Evolutionary conservation across 2,888 invertebrate species (phyloP), one percentile per base, ranked within the genome.

Genomic region (Nemapogon koenigi): DNA sequence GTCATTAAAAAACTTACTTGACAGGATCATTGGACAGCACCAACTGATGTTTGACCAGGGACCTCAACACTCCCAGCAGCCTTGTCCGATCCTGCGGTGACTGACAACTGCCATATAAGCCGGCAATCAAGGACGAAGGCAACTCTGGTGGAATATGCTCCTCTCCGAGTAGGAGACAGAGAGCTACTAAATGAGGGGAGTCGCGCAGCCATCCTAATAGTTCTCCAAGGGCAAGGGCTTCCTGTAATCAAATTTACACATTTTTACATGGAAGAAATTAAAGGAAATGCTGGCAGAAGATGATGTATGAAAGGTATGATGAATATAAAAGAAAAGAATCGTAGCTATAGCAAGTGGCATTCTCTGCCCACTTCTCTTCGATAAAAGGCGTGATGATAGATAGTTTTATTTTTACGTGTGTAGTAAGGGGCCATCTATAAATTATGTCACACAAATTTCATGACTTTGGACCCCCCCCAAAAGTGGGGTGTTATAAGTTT

Each of bases 191-290:
- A 44, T 72, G 73, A 0, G 79, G 79, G 0, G 71, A 72, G 19
- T 72, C 72, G 13, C 76, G 63, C 2, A 80, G 66, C 68, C 78
- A 76, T 57, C 72, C 78, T 41, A 79, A 52, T 1, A 79, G 59
- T 44, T 79, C 79, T 3, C 71, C 73, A 2, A 80, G 50, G 0
- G 73, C 68, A 43, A 59, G 51, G 10, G 66, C 76, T 47, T 80
- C 80, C 80, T 80, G 50, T 14, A 37, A 40, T 35, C 31, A 30
- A n/a, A 33, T 30, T 35, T 37, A 19, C 17, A 36, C n/a, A 25
- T n/a, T n/a, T n/a, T n/a, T n/a, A n/a, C n/a, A n/a, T n/a, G n/a
- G n/a, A n/a, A n/a, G n/a, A n/a, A n/a, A n/a, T n/a, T n/a, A n/a
- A n/a, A n/a, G n/a, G n/a, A n/a, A n/a, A n/a, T n/a, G n/a, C n/a